Evolutionary conservation across 1,140 invertebrate genomes (phyloP).

Genomic region (Halictus rubicundus): DNA sequence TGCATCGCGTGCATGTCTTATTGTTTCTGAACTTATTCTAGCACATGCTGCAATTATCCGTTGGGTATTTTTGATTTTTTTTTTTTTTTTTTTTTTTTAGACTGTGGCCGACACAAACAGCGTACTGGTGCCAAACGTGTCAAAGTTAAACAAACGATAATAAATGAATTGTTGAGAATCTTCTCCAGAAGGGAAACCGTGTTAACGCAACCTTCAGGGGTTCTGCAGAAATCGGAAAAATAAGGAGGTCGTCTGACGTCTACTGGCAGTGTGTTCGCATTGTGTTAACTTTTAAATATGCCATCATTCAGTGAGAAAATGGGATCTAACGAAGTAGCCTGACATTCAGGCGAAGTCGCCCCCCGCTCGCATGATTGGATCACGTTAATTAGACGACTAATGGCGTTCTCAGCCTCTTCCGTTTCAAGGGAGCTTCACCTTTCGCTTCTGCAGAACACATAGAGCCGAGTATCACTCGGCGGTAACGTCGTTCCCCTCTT

Average conservation of each 20-base stretch:
- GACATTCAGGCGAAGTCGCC: slow-evolving; percentile 14
- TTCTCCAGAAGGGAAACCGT: too few species aligned
- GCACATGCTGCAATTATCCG: too few species aligned
- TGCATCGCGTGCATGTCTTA: too few species aligned
- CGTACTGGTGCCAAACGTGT: too few species aligned
- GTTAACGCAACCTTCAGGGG: too few species aligned
- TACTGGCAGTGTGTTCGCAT: not conserved
- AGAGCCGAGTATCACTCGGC: not conserved
- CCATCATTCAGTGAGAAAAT: slow-evolving; percentile 8
- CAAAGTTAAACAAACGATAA: too few species aligned
- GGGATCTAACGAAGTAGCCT: slow-evolving; percentile 8
- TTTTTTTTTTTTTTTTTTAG: too few species aligned
- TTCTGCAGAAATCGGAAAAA: not conserved
- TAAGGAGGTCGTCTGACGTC: not conserved
- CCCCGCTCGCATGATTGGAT: slow-evolving; percentile 35
- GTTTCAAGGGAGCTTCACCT: slow-evolving; percentile 21
- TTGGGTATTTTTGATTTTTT: too few species aligned
- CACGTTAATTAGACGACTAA: slow-evolving; percentile 55
- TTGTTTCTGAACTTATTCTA: too few species aligned
- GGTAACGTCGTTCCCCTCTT: slow-evolving; percentile 9
- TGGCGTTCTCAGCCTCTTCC: slow-evolving; percentile 17
- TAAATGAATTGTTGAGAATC: too few species aligned
- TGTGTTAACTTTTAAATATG: slow-evolving; percentile 3
- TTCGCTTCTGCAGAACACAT: slow-evolving; percentile 2
- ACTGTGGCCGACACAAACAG: too few species aligned